Evolutionary conservation across 2,113 vertebrate species (phyloP).

Genomic region (Lasiurus cinereus): DNA sequence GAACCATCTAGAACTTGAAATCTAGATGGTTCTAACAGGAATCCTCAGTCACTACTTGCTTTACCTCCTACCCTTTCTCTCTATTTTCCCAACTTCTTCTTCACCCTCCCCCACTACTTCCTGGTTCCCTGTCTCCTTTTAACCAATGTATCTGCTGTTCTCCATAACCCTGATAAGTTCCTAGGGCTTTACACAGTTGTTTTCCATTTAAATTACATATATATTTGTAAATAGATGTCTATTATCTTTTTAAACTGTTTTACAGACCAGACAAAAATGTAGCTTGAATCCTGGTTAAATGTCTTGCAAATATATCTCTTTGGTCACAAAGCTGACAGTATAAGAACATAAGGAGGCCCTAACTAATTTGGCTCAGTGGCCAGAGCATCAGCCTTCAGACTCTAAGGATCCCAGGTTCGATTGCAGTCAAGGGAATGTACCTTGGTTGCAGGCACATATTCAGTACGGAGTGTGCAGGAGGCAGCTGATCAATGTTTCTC

Average conservation of each 20-base stretch:
- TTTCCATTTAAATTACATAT: not conserved
- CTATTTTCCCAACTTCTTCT: not conserved
- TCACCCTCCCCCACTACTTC: rapidly evolving
- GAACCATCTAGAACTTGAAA: not conserved
- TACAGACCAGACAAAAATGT: not conserved
- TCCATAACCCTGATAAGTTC: not conserved
- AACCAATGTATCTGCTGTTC: not conserved
- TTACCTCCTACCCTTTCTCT: not conserved
- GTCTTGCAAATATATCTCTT: not conserved
- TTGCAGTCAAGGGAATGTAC: no score
- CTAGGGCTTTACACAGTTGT: not conserved
- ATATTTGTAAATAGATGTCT: not conserved
- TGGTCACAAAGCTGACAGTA: not conserved
- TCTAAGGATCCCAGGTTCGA: no score
- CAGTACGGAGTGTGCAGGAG: no score
- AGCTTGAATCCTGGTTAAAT: not conserved
- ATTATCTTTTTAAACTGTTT: slow-evolving; percentile 17
- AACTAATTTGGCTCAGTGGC: no score
- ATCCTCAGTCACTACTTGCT: not conserved
- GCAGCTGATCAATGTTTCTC: no score
- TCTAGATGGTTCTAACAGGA: not conserved
- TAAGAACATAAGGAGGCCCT: not conserved
- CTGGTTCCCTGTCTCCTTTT: not conserved
- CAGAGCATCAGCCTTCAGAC: no score
- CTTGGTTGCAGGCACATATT: no score